These are phyloP conservation scores for Pangasianodon gigas DNA, from an alignment of 2,113 vertebrate species.

Conservation along the genomic window DNA sequence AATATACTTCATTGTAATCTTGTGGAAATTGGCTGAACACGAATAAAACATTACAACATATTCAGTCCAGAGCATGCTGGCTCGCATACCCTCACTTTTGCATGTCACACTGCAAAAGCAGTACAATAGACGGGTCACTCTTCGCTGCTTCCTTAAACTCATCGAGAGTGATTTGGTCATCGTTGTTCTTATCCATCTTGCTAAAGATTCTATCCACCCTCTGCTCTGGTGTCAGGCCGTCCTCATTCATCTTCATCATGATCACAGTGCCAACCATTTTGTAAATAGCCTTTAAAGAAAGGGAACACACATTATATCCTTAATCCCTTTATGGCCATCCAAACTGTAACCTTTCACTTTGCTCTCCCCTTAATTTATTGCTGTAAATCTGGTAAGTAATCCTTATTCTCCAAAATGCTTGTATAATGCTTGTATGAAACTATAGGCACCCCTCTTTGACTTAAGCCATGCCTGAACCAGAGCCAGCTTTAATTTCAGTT, in stretches of 20 bases:
- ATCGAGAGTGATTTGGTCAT: conserved; percentile 97
- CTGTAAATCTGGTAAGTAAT: neutral
- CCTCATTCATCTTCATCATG: conserved; percentile 99
- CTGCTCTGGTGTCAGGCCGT: conserved; percentile 96
- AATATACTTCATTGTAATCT: conserved; percentile 77
- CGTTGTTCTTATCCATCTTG: conserved; percentile 99
- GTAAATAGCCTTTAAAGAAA: conserved; percentile 88
- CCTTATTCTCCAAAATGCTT: neutral
- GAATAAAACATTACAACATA: conserved; percentile 91
- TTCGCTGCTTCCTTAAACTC: conserved; percentile 99
- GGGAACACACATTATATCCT: conserved; percentile 46
- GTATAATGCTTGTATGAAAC: neutral
- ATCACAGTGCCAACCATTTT: conserved; percentile 99
- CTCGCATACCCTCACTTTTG: conserved; percentile 88
- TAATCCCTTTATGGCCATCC: neutral
- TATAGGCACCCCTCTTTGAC: neutral
- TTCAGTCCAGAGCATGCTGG: conserved; percentile 83
- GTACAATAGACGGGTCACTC: conserved; percentile 98
- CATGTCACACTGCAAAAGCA: conserved; percentile 99
- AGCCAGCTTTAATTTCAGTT: neutral
- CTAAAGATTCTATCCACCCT: conserved; percentile 99
- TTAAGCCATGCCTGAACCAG: neutral
- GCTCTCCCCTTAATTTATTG: neutral
- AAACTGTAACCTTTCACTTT: neutral
- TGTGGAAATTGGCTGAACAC: conserved; percentile 88